Conservation (phyloP, 2,888 invertebrate genomes). For the Scaptomyza parva region DNA sequence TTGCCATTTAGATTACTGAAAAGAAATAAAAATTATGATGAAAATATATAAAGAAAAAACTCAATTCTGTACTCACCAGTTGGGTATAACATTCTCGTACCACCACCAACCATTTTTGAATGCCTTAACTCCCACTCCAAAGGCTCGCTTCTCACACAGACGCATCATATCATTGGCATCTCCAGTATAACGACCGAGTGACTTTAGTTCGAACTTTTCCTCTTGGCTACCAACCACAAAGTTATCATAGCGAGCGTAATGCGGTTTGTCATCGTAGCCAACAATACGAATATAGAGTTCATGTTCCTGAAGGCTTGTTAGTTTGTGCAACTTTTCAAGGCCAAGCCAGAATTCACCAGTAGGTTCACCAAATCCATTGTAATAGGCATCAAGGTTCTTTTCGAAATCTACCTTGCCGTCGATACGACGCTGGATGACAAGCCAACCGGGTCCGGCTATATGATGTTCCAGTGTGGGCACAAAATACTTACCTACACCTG, state of each 20-base stretch:
- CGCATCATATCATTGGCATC: slow-evolving; percentile 25
- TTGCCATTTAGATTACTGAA: slow-evolving; percentile 22
- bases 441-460: slow-evolving; percentile 19
- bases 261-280: slow-evolving; percentile 86
- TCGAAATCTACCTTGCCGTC: slow-evolving; percentile 9
- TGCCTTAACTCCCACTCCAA: not conserved
- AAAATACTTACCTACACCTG: slow-evolving; percentile 3
- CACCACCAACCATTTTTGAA: slow-evolving; percentile 22
- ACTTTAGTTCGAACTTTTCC: slow-evolving; percentile 14
- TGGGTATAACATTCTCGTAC: not conserved
- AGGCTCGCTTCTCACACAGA: not conserved
- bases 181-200: slow-evolving; percentile 11
- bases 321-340: slow-evolving; percentile 87
- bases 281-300: slow-evolving; percentile 88
- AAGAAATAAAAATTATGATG: not conserved
- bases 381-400: not conserved
- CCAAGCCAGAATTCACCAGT: slow-evolving; percentile 86
- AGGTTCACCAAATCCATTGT: slow-evolving; percentile 7
- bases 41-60: not conserved
- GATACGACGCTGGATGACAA: slow-evolving; percentile 26
- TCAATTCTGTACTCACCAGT: slow-evolving; percentile 12
- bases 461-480: slow-evolving; percentile 5
- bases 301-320: slow-evolving; percentile 81
- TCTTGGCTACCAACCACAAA: slow-evolving; percentile 88
- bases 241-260: slow-evolving; percentile 87